Evolutionary conservation across 2,113 vertebrate genomes (phyloP).

Genomic region (Xyliphius kryptos): DNA sequence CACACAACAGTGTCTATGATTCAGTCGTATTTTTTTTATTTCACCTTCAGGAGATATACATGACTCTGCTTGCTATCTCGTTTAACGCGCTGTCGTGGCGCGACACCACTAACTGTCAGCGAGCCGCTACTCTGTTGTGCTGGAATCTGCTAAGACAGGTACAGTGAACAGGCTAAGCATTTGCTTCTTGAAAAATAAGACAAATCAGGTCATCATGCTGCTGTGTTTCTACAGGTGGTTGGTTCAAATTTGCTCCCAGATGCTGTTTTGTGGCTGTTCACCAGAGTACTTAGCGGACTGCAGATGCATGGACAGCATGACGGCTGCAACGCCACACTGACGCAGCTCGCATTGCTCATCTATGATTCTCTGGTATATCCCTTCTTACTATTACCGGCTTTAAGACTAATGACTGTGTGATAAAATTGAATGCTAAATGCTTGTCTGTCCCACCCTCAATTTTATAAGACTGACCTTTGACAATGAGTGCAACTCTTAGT

Average conservation of each 20-base stretch:
- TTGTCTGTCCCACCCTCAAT: too few species aligned
- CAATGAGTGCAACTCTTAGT: too few species aligned
- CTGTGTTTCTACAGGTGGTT: too few species aligned
- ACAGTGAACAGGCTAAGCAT: background rate
- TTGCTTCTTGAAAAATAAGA: too few species aligned
- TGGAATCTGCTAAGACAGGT: conserved; percentile 91
- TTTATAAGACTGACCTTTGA: too few species aligned
- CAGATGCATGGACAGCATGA: conserved; percentile 92
- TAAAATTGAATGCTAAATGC: too few species aligned
- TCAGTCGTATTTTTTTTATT: background rate
- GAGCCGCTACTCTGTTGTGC: conserved; percentile 83
- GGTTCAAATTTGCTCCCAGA: conserved; percentile 78
- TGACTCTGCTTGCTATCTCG: conserved; percentile 77
- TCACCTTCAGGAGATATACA: conserved; percentile 83
- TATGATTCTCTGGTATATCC: conserved; percentile 91
- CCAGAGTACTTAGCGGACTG: conserved; percentile 80
- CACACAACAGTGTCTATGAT: background rate
- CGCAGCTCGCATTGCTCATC: conserved; percentile 84
- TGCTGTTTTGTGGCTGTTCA: conserved; percentile 85
- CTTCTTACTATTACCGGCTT: too few species aligned
- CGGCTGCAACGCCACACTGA: conserved; percentile 79
- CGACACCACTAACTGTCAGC: conserved; percentile 86
- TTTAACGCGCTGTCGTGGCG: conserved; percentile 90
- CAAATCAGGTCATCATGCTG: too few species aligned
- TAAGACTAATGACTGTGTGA: too few species aligned